Evolutionary conservation across 2,797 vertebrate species (phyloP), one percentile per base, ranked within the genome.

Genomic region (Loris lydekkerianus): DNA sequence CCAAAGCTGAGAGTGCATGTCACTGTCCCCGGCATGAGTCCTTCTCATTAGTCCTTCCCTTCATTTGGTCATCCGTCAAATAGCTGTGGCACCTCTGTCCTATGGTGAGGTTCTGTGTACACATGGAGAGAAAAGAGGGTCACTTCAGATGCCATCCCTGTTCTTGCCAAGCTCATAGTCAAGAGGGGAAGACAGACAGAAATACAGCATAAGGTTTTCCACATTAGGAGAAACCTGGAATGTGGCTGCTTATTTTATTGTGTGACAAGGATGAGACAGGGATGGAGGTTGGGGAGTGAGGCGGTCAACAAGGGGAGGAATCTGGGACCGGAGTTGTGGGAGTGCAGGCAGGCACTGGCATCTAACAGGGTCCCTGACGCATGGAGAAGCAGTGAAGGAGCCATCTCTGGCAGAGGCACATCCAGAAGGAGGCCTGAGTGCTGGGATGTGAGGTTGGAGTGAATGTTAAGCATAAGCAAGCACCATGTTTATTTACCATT

Each of bases 221-320:
- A 0, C 21, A 5, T 37, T 40, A 9, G 40, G 23, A 23, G 65
- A 53, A 4, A 37, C 29, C 83, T 11, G 2, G 25, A 46, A 13
- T 8, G 34, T 31, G 58, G 31, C 10, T 31, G 83, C 29, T 95
- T 65, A 10, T 9, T 77, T 78, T 63, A 43, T 15, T 63, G 37
- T 15, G 0, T 37, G 46, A 9, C 61, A 76, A 4, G 27, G 23
- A 11, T 27, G 34, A 10, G 0, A 4, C 13, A 3, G 10, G 3
- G 20, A 15, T n/a, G 7, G 14, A 20, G 29, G 15, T 15, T 31
- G 29, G 65, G 3, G 49, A 53, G 49, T 53, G 49, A 53, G 31
- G 31, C 8, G 20, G 4, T 25, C n/a, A 11, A 5, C 25, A 29
- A 56, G 7, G 2, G 34, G 1, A 17, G 34, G 15, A 20, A 53